These are phyloP conservation scores for Heliconius hortense DNA, from an alignment of 2,888 invertebrate genomes.

Conservation along the genomic window DNA sequence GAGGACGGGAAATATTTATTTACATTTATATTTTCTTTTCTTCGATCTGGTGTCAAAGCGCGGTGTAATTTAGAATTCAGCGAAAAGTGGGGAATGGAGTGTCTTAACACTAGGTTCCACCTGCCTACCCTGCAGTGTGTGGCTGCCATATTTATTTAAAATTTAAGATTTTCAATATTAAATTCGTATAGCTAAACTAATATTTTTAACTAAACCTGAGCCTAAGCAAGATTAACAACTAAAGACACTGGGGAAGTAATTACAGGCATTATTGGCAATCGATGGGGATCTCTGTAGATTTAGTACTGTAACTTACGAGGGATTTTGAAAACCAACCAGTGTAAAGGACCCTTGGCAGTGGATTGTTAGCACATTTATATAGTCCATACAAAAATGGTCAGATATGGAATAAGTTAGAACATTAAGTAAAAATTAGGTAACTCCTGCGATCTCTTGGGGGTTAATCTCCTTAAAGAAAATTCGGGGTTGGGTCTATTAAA, in stretches of 20 bases:
- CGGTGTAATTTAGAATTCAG: no score
- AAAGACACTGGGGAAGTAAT: slow-evolving; percentile 64
- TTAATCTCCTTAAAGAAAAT: slow-evolving; percentile 43
- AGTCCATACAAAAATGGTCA: slow-evolving; percentile 37
- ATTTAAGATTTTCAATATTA: slow-evolving; percentile 1
- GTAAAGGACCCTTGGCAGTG: slow-evolving; percentile 27
- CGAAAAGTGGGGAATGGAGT: no score
- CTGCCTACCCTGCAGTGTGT: no score
- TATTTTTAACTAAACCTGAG: slow-evolving; percentile 69
- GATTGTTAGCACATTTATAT: slow-evolving; percentile 14
- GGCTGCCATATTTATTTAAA: no score
- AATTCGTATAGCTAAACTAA: slow-evolving; percentile 37
- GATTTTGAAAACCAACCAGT: slow-evolving; percentile 46
- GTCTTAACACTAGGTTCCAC: no score
- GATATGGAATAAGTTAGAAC: slow-evolving; percentile 44
- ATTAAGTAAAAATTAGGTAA: slow-evolving; percentile 46
- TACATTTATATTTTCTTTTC: no score
- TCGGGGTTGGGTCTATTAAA: slow-evolving; percentile 39
- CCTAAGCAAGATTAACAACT: slow-evolving; percentile 67
- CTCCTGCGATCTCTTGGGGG: slow-evolving; percentile 45
- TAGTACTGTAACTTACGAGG: slow-evolving; percentile 56
- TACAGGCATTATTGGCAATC: slow-evolving; percentile 76
- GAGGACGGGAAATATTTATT: no score
- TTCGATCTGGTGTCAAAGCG: no score
- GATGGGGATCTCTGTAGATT: slow-evolving; percentile 67